These are phyloP conservation scores for Burhinus oedicnemus DNA, from an alignment of 2,113 vertebrate genomes.

Conservation along the genomic window DNA sequence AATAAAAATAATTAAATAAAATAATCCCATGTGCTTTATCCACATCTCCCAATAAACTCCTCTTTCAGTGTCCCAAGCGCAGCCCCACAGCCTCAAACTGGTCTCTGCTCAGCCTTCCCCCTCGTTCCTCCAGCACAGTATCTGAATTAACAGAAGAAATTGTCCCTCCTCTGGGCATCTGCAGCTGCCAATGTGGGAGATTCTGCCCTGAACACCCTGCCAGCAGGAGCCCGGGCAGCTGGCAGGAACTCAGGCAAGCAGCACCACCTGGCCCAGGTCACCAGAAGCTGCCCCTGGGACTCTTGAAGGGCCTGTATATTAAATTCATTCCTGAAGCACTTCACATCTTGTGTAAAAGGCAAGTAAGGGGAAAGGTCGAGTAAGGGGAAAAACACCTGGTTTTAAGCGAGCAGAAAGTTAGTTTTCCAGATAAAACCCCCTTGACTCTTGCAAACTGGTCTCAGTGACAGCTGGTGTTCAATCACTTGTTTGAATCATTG, in stretches of 20 bases:
- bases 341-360: neutral
- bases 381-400: neutral
- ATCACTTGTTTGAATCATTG: neutral
- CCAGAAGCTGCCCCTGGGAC: neutral
- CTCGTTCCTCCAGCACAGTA: fast-evolving
- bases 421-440: neutral
- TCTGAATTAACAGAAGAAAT: neutral
- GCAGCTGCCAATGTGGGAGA: neutral
- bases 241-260: neutral
- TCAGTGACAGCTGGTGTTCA: neutral
- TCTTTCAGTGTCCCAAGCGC: neutral
- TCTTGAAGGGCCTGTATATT: neutral
- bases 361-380: too few species aligned
- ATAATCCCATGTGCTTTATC: neutral
- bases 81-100: neutral
- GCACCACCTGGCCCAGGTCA: neutral
- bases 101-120: neutral
- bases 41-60: neutral
- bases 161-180: neutral
- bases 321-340: neutral
- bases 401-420: neutral
- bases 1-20: neutral
- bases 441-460: neutral
- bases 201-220: neutral
- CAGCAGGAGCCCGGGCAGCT: neutral